Conservation (phyloP, 2,113 vertebrate genomes). For the Centropristis striata region DNA sequence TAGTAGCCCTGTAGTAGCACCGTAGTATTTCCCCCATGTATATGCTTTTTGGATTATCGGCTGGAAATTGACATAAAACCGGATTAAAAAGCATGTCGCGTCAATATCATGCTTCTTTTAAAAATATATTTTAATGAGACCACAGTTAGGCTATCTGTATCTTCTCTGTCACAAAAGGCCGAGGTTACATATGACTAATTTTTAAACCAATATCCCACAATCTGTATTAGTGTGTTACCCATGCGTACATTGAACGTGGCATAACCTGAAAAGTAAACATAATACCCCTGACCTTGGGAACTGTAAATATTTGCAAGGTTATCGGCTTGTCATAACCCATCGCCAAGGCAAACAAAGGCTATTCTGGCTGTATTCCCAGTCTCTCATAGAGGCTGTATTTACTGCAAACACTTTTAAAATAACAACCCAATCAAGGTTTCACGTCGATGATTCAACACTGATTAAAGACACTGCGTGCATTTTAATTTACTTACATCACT, state of each 20-base stretch:
- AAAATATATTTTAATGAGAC: no score
- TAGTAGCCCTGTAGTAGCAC: no score
- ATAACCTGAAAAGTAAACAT: constrained; percentile 16
- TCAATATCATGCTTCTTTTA: no score
- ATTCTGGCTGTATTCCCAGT: constrained; percentile 9
- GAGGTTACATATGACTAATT: no score
- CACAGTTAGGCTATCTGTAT: no score
- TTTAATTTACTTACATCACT: neutral
- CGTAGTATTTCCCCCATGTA: no score
- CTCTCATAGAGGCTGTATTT: neutral
- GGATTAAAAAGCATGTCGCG: no score
- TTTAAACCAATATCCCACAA: no score
- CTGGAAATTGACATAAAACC: no score
- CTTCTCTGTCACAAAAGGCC: no score
- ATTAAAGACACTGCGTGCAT: neutral
- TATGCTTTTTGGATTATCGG: no score
- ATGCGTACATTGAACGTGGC: neutral
- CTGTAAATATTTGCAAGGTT: constrained; percentile 40
- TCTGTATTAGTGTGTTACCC: neutral
- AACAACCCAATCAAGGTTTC: neutral
- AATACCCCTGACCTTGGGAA: neutral
- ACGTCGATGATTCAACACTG: neutral
- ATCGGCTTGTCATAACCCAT: constrained; percentile 35
- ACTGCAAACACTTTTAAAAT: constrained; percentile 24
- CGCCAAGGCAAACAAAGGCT: constrained; percentile 41